Percentiles rank a stretch among this genome's conserved stretches.
Evolutionary conservation across 2,888 invertebrate species (phyloP).

Genomic region (Platynereis dumerilii): DNA sequence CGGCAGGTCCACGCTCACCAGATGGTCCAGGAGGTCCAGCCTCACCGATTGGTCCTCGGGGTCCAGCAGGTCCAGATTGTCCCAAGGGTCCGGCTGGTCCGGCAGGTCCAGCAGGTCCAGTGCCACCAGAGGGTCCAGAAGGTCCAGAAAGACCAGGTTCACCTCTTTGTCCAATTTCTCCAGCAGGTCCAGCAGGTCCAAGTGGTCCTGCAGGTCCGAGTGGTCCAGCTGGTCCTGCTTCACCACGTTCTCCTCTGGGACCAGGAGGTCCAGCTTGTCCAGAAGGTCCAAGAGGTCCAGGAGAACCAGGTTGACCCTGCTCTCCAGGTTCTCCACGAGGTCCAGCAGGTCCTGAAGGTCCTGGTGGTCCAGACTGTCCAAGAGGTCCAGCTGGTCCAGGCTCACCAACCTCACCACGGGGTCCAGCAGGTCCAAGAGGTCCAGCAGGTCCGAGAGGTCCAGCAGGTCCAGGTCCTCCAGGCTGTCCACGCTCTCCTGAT

Average conservation of each 20-base stretch:
- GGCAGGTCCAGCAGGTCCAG: slow-evolving; percentile 26
- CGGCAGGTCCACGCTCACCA: slow-evolving; percentile 32
- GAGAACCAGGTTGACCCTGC: slow-evolving; percentile 37
- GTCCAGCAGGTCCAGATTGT: slow-evolving; percentile 26
- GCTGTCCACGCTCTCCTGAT: slow-evolving; percentile 19
- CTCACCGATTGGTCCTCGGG: slow-evolving; percentile 14
- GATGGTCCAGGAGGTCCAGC: slow-evolving; percentile 19
- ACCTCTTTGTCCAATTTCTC: slow-evolving; percentile 18
- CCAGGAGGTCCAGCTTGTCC: slow-evolving; percentile 35
- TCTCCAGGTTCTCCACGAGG: slow-evolving; percentile 32
- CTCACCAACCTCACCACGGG: slow-evolving; percentile 10
- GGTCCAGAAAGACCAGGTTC: slow-evolving; percentile 16
- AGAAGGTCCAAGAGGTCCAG: slow-evolving; percentile 27
- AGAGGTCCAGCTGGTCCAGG: slow-evolving; percentile 17
- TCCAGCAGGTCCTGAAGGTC: slow-evolving; percentile 19
- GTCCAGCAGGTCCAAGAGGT: slow-evolving; percentile 23
- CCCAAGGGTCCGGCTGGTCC: slow-evolving; percentile 10
- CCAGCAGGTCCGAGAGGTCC: slow-evolving; percentile 14
- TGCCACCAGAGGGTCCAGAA: slow-evolving; percentile 10
- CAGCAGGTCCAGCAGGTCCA: slow-evolving; percentile 10
- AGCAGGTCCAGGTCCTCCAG: slow-evolving; percentile 13
- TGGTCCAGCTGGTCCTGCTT: slow-evolving; percentile 20
- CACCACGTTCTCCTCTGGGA: slow-evolving; percentile 18
- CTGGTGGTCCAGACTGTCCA: slow-evolving; percentile 11
- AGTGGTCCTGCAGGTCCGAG: slow-evolving; percentile 12